A percentile compares a stretch with the other conserved stretches of the same genome.
These are phyloP conservation scores for Semaprochilodus insignis DNA, from an alignment of 2,797 vertebrate genomes.

Conservation along the genomic window DNA sequence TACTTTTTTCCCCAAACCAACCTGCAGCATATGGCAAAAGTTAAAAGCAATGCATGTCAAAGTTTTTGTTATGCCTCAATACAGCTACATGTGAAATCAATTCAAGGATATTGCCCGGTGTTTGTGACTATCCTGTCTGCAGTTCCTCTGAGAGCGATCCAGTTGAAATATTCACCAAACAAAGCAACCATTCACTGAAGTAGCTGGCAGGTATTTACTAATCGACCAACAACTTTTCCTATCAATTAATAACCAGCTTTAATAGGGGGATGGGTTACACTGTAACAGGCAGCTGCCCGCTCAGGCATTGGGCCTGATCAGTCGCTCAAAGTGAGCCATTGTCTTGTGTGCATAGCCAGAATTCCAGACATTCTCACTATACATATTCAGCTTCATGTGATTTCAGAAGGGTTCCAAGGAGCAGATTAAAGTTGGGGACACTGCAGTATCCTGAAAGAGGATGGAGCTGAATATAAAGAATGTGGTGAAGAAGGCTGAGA, in stretches of 20 bases:
- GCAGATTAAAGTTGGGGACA: constrained; percentile 60
- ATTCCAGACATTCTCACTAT: constrained; percentile 74
- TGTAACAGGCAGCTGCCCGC: constrained; percentile 63
- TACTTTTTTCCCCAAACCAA: too few species aligned
- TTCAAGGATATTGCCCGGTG: too few species aligned
- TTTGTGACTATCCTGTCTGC: not conserved
- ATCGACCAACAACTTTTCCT: constrained; percentile 16
- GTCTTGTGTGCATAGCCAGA: constrained; percentile 72
- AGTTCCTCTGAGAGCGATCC: not conserved
- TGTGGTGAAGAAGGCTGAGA: too few species aligned
- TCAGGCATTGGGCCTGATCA: constrained; percentile 62
- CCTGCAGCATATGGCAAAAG: too few species aligned
- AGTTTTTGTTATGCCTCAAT: too few species aligned
- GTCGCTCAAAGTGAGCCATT: constrained; percentile 75
- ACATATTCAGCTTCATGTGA: constrained; percentile 58
- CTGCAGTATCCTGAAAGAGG: not conserved
- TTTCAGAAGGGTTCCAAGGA: constrained; percentile 68
- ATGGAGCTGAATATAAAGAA: too few species aligned
- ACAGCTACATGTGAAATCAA: too few species aligned
- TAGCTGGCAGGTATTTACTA: constrained; percentile 3
- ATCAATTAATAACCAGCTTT: constrained; percentile 68
- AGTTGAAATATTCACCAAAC: not conserved
- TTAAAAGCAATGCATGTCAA: too few species aligned
- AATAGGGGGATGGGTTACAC: constrained; percentile 63
- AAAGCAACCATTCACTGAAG: not conserved